These are phyloP conservation scores for Mylabris phalerata DNA, from an alignment of 1,140 invertebrate genomes.

Conservation along the genomic window DNA sequence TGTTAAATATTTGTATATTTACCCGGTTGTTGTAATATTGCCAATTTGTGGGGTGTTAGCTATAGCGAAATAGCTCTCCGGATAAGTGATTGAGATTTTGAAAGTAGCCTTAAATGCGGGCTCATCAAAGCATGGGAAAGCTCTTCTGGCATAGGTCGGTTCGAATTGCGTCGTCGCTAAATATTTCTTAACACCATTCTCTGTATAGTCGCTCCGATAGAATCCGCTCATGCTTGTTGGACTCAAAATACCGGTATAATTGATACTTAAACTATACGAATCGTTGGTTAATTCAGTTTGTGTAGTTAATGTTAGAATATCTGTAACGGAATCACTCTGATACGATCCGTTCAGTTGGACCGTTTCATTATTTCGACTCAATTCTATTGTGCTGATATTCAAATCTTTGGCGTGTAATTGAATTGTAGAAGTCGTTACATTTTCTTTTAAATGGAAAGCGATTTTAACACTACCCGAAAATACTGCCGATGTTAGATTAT, in stretches of 20 bases:
- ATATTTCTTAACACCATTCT: slow-evolving; percentile 14
- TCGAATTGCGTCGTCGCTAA: slow-evolving; percentile 74
- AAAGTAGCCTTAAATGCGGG: slow-evolving; percentile 74
- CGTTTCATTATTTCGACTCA: not conserved
- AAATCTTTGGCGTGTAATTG: not conserved
- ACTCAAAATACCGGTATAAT: not conserved
- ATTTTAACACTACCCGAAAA: not conserved
- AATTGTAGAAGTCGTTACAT: not conserved
- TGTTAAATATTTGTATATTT: not conserved
- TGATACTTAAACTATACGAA: not conserved
- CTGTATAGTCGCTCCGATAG: slow-evolving; percentile 23
- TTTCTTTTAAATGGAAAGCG: not conserved
- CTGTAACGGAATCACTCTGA: not conserved
- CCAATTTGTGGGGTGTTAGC: slow-evolving; percentile 43
- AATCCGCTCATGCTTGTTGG: slow-evolving; percentile 19
- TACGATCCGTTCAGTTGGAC: not conserved
- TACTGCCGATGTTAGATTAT: too few relatives aligned
- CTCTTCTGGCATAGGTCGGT: slow-evolving; percentile 67
- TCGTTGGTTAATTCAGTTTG: not conserved
- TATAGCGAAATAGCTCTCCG: slow-evolving; percentile 46
- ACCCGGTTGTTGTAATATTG: not conserved
- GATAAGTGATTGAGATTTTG: slow-evolving; percentile 55
- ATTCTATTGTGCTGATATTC: not conserved
- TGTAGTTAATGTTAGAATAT: not conserved
- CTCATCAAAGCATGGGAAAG: slow-evolving; percentile 88